Base-by-base conservation (phyloP, 2,888 invertebrate species). In the Cheilosia scutellata region DNA sequence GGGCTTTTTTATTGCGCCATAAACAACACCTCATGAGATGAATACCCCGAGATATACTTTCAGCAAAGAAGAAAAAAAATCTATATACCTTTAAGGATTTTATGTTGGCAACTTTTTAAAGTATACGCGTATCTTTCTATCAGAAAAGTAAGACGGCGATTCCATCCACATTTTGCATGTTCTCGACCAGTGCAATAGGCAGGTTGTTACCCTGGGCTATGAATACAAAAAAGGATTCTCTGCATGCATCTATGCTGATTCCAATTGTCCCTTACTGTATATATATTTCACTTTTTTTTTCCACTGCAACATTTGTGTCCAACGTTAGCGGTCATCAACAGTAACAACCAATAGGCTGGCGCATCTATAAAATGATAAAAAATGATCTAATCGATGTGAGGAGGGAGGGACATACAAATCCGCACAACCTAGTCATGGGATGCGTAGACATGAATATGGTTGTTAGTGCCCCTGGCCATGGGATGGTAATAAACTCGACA, bases 1-100 rank as follows among this genome's bases (percentile, higher is more conserved):
- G 79, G 84, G 78, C 49, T 75, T 79, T 75, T 84, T 84, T 84
- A 84, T 84, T 68, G 47, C 63, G 63, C 68, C 79, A 60, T 84
- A 84, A 84, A 84, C 74, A 84, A 84, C 84, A 80, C 84, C 84
- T 84, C 79, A 84, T 84, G 80, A 84, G 74, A 68, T 77, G 66
- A 65, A 66, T 74, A 75, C 68, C 16, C 29, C 27, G 55, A 4
- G 25, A 37, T 53, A 47, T 44, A 16, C 31, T 27, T 62, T 16
- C 53, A 9, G 55, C n/a, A 33, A 42, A 53, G 5, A 16, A 31
- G 16, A 13, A 51, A 42, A 60, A 42, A 55, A 51, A 27, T 13
- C 25, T 25, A 2, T 25, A 2, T 27, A 53, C 53, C 62, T 79
- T 58, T 65, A 79, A 79, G 78, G 78, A 79, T 71, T 71, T 63